Evolutionary conservation across 2,888 invertebrate genomes (phyloP).

Genomic region (Argynnis bischoffii): DNA sequence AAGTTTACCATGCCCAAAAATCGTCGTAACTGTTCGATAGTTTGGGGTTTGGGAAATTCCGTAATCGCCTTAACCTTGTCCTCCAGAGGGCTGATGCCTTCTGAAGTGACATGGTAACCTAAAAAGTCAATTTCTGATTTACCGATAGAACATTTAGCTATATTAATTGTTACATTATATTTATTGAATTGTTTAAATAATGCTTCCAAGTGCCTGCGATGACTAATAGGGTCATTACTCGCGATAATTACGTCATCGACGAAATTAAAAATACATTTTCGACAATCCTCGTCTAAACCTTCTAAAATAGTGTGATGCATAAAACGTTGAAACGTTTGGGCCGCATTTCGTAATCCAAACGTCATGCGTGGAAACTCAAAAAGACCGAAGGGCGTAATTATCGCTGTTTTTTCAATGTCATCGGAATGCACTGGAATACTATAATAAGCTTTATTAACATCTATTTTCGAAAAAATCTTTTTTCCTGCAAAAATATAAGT

Average conservation of each 20-base stretch:
- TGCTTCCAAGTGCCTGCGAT: conserved; percentile 31
- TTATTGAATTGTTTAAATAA: conserved; percentile 37
- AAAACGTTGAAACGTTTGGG: conserved; percentile 22
- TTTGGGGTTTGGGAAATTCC: conserved; percentile 12
- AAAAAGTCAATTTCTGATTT: conserved; percentile 33
- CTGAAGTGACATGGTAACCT: conserved; percentile 30
- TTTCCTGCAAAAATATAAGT: conserved; percentile 7
- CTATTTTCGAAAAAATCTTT: conserved; percentile 31
- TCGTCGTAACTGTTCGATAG: conserved; percentile 23
- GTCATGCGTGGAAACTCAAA: conserved; percentile 19
- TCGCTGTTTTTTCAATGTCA: conserved; percentile 29
- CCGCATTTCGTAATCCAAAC: conserved; percentile 19
- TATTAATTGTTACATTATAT: conserved; percentile 38
- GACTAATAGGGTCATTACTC: conserved; percentile 15
- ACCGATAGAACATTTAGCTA: conserved; percentile 36
- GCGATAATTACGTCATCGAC: conserved; percentile 50
- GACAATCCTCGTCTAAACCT: not conserved
- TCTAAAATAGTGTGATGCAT: conserved; percentile 29
- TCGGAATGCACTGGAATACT: conserved; percentile 8
- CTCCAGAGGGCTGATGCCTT: conserved; percentile 22
- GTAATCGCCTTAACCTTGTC: conserved; percentile 3
- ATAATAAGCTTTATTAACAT: conserved; percentile 33
- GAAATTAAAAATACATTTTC: conserved; percentile 46
- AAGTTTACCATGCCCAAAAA: conserved; percentile 37
- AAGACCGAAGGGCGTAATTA: conserved; percentile 20